Conservation (phyloP, 2,797 vertebrate genomes). For the Mallotus villosus region DNA sequence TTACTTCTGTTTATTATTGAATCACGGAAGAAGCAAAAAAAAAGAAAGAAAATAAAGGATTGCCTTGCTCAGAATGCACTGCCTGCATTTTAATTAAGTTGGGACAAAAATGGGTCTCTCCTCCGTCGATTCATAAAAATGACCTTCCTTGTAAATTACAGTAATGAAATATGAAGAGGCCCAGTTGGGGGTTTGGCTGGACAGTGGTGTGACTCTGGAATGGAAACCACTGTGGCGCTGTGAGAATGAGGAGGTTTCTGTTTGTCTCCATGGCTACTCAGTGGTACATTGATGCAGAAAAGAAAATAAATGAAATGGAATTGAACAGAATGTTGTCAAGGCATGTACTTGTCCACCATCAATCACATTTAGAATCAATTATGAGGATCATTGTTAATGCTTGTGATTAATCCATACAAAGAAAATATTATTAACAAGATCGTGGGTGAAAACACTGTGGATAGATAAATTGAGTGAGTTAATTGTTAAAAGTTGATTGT, state of each 20-base stretch:
- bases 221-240: slow-evolving; percentile 41
- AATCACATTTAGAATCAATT: slow-evolving; percentile 73
- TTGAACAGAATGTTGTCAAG: slow-evolving; percentile 66
- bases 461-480: no score
- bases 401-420: slow-evolving; percentile 51
- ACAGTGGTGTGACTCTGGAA: background rate
- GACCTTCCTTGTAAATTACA: slow-evolving; percentile 69
- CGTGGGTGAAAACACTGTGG: no score
- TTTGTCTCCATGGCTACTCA: slow-evolving; percentile 7
- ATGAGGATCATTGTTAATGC: slow-evolving; percentile 59
- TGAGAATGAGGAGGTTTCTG: slow-evolving; percentile 47
- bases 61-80: slow-evolving; percentile 38
- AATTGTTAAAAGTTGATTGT: no score
- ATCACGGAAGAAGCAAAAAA: slow-evolving; percentile 48
- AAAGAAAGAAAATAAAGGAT: slow-evolving; percentile 8
- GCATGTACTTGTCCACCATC: slow-evolving; percentile 62
- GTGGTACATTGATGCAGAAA: slow-evolving; percentile 42
- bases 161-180: slow-evolving; percentile 69
- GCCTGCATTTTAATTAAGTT: slow-evolving; percentile 70
- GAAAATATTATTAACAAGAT: slow-evolving; percentile 25
- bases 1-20: slow-evolving; percentile 68
- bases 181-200: slow-evolving; percentile 31
- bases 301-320: slow-evolving; percentile 73
- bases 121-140: slow-evolving; percentile 69
- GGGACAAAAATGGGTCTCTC: slow-evolving; percentile 60